A percentile compares a stretch with the other conserved stretches of the same genome.
These are phyloP conservation scores for Bradysia coprophila DNA, from an alignment of 1,140 invertebrate genomes.

Conservation along the genomic window DNA sequence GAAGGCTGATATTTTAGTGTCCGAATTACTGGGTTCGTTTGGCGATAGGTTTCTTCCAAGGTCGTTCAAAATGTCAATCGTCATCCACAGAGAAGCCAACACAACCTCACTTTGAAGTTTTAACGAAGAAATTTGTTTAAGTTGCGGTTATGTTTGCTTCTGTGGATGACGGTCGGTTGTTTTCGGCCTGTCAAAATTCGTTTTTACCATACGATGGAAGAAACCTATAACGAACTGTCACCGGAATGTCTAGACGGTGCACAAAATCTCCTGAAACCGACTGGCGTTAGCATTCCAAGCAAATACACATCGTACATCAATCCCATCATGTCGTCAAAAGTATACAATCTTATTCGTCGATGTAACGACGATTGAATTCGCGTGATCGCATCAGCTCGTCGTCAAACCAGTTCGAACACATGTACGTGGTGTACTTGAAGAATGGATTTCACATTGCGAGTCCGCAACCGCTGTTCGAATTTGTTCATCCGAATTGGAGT, in stretches of 20 bases:
- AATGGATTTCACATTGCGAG: constrained; percentile 72
- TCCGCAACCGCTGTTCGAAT: constrained; percentile 68
- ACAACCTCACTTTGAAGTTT: too few species aligned
- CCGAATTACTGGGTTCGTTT: constrained; percentile 92
- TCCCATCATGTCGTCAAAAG: constrained; percentile 43
- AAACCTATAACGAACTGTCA: constrained; percentile 97
- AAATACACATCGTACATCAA: constrained; percentile 82
- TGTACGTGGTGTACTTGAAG: constrained; percentile 84
- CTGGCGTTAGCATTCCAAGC: constrained; percentile 82
- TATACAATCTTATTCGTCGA: constrained; percentile 27
- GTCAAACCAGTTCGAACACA: constrained; percentile 78
- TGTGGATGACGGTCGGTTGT: too few species aligned
- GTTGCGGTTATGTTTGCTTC: too few species aligned
- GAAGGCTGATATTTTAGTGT: constrained; percentile 89
- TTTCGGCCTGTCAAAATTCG: too few species aligned
- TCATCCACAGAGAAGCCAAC: too few species aligned
- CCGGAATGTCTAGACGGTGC: constrained; percentile 97
- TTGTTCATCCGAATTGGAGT: constrained; percentile 65
- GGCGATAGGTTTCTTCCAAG: too few species aligned
- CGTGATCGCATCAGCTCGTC: constrained; percentile 22
- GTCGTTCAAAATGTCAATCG: too few species aligned
- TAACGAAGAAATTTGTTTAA: too few species aligned
- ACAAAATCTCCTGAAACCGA: constrained; percentile 67
- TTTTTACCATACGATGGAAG: too few species aligned
- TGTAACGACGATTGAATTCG: constrained; percentile 9